A percentile compares a stretch with the other conserved stretches of the same genome.
Evolutionary conservation across 2,113 vertebrate species (phyloP).

Genomic region (Crotalus viridis): DNA sequence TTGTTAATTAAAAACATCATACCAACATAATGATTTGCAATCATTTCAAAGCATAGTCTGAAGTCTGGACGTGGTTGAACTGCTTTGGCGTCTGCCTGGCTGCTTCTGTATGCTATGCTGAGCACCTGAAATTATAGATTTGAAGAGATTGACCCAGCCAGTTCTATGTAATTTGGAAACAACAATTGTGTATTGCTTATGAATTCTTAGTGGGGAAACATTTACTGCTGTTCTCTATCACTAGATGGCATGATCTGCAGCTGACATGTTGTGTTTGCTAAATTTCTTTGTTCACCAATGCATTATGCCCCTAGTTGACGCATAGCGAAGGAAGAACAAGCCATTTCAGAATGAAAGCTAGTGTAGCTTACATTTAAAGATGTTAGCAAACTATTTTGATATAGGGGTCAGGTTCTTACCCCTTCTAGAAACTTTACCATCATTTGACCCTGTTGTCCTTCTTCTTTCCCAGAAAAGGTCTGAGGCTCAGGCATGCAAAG

Average conservation of each 20-base stretch:
- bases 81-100: background rate
- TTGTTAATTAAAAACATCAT: slow-evolving; percentile 2
- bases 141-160: background rate
- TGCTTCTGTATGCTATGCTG: background rate
- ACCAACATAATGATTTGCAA: background rate
- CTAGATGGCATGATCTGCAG: background rate
- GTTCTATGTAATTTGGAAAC: background rate
- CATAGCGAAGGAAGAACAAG: background rate
- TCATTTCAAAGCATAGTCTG: background rate
- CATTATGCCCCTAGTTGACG: no score
- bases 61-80: background rate
- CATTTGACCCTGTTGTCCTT: background rate
- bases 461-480: background rate
- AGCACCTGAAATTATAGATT: background rate
- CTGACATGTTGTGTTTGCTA: background rate
- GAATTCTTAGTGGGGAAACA: background rate
- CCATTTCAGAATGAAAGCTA: background rate
- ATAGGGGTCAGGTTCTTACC: background rate
- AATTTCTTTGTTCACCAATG: background rate
- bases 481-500: background rate
- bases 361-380: background rate
- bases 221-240: background rate
- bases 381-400: background rate
- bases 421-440: background rate
- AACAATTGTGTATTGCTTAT: background rate